Evolutionary conservation across 2,113 vertebrate species (phyloP), one percentile per base, ranked within the genome.

Genomic region (Todiramphus saurophagus): DNA sequence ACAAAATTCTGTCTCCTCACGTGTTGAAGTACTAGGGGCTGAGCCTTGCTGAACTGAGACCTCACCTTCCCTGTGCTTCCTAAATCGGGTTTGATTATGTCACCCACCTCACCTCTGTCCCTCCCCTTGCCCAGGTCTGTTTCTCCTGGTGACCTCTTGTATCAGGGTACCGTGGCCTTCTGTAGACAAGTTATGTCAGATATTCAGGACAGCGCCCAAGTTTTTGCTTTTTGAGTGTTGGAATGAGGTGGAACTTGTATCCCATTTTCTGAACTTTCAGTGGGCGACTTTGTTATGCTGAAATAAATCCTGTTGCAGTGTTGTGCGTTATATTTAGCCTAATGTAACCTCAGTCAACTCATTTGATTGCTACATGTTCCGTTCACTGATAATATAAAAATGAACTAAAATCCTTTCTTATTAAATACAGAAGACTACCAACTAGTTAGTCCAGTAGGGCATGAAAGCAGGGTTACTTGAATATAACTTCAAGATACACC

Each of bases 51-150:
- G 37, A 59, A 31, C 20, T 21, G n/a, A 48, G 51, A 28, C 44
- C 14, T 73, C 16, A 5, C 67, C 31, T 13, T 62, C 11, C 21
- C 14, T 0, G 1, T 48, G n/a, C 53, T 60, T 55, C 15, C 17
- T 19, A 7, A 16, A 12, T 14, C 33, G n/a, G 18, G 21, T 51
- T 89, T 69, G 33, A n/a, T 53, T 10, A 6, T 13, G 27, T 46
- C 51, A n/a, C 67, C 30, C 24, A 60, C 16, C 24, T 73, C n/a
- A 6, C 11, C 39, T 35, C 25, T 60, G 2, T 30, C 1, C 0
- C 5, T 60, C 10, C 7, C 20, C 11, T 44, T 1, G 0, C 43
- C 41, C 0, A 3, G 10, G 7, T 43, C 44, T 11, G 11, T 48
- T 75, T 73, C 43, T 56, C 31, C 21, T 60, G 7, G 21, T 10